phyloP scores from a whole-genome alignment of 2,888 invertebrate species.

The Tiliacea citrago region DNA sequence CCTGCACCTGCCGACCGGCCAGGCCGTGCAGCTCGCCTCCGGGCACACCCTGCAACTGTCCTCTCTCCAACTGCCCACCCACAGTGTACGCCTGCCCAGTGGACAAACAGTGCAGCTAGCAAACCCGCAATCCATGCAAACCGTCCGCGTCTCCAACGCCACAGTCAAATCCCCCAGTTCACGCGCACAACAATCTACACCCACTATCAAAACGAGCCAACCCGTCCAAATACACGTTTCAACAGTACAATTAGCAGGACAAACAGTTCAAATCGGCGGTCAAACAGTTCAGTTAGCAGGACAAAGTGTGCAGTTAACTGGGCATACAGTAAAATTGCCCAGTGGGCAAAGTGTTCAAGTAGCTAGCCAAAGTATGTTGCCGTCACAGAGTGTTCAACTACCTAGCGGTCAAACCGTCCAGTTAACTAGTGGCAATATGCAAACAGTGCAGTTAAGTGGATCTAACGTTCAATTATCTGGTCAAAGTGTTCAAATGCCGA shows the following conservation, averaged over 20 bases:
- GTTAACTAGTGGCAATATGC: slow-evolving; percentile 78
- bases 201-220: slow-evolving; percentile 75
- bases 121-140: slow-evolving; percentile 78
- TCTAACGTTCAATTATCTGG: slow-evolving; percentile 73
- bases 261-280: slow-evolving; percentile 82
- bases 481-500: slow-evolving; percentile 76
- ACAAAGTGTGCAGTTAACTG: slow-evolving; percentile 84
- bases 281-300: slow-evolving; percentile 85
- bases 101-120: slow-evolving; percentile 86
- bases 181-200: slow-evolving; percentile 71
- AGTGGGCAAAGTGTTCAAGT: slow-evolving; percentile 85
- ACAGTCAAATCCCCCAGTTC: slow-evolving; percentile 73
- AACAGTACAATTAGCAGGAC: slow-evolving; percentile 81
- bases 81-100: slow-evolving; percentile 83
- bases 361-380: slow-evolving; percentile 80
- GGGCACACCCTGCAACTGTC: slow-evolving; percentile 81
- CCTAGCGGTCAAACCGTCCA: slow-evolving; percentile 83
- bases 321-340: slow-evolving; percentile 87
- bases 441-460: slow-evolving; percentile 69
- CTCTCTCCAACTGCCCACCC: slow-evolving; percentile 81
- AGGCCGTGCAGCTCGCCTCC: slow-evolving; percentile 76
- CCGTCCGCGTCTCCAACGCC: slow-evolving; percentile 75
- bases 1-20: slow-evolving; percentile 54
- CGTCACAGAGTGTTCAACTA: slow-evolving; percentile 79
- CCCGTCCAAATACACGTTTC: slow-evolving; percentile 82